Evolutionary conservation across 2,797 vertebrate species (phyloP).

Genomic region (Threskiornis aethiopicus): DNA sequence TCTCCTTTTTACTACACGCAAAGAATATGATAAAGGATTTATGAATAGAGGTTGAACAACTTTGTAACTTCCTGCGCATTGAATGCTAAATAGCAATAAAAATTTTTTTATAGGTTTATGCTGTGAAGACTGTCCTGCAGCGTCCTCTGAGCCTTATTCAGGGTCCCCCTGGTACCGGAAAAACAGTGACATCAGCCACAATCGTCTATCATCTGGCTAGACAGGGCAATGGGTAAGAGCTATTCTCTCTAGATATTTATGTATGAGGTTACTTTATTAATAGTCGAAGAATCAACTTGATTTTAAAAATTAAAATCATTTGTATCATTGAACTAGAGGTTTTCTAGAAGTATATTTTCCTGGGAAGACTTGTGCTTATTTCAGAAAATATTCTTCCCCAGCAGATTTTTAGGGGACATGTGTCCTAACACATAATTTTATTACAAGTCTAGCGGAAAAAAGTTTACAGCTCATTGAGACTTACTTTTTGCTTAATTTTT

Average conservation of each 20-base stretch:
- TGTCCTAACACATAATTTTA: neutral
- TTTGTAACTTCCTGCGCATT: neutral
- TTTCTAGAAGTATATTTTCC: neutral
- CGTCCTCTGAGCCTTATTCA: conserved; percentile 97
- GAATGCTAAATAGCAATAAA: neutral
- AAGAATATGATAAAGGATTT: neutral
- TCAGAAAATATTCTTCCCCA: neutral
- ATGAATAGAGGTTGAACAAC: neutral
- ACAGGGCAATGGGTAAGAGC: conserved; percentile 93
- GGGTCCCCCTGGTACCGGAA: conserved; percentile 95
- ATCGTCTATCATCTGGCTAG: conserved; percentile 97
- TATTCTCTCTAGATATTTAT: neutral
- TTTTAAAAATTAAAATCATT: neutral
- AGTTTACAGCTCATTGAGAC: neutral
- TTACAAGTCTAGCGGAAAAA: neutral
- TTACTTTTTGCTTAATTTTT: neutral
- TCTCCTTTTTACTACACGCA: neutral
- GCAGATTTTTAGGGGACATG: rapidly evolving
- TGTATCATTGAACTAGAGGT: neutral
- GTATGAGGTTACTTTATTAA: neutral
- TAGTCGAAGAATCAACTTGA: neutral
- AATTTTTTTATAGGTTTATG: conserved; percentile 75
- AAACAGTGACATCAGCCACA: conserved; percentile 97
- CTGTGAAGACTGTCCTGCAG: conserved; percentile 95
- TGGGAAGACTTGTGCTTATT: neutral